These are phyloP conservation scores for Muscidifurax raptorellus DNA, from an alignment of 1,140 invertebrate genomes.

Conservation along the genomic window DNA sequence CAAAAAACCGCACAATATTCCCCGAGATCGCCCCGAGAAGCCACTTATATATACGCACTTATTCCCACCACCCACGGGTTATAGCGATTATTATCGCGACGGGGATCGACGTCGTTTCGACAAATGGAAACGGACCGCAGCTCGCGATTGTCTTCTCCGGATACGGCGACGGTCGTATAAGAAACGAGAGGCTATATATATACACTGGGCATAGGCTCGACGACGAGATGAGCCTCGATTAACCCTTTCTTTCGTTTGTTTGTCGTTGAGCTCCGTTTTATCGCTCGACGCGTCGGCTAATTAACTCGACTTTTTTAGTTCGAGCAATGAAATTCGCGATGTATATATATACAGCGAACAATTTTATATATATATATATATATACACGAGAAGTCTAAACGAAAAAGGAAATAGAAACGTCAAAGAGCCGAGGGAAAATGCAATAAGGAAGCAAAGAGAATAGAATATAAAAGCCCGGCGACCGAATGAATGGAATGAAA, in stretches of 20 bases:
- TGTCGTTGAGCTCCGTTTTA: neutral
- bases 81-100: conserved; percentile 55
- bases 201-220: neutral
- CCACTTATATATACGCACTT: neutral
- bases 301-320: neutral
- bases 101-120: conserved; percentile 60
- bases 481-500: neutral
- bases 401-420: neutral
- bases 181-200: neutral
- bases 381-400: neutral
- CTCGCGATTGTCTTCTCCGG: neutral
- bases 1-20: neutral
- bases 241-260: neutral
- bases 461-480: neutral
- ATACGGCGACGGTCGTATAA: neutral
- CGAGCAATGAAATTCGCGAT: neutral
- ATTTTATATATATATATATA: too few species aligned
- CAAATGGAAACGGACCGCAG: conserved; percentile 57
- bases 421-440: neutral
- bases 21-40: neutral
- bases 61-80: neutral
- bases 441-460: neutral
- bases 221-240: neutral
- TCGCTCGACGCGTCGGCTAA: neutral
- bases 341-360: too few species aligned